Conservation (phyloP, 2,113 vertebrate species). For the Cephalopterus ornatus region DNA sequence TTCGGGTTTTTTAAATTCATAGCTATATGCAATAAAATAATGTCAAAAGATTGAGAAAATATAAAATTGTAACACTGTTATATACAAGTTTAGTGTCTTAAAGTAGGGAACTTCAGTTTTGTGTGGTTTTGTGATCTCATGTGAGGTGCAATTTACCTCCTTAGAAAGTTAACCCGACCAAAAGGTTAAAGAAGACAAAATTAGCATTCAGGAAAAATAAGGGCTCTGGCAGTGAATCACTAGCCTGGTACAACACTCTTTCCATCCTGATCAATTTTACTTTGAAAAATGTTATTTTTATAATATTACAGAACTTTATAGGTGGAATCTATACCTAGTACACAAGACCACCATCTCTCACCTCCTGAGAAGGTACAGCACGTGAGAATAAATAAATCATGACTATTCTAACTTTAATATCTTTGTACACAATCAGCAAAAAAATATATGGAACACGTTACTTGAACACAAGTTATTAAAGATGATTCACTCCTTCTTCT, state of each 20-base stretch:
- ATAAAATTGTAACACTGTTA: not conserved
- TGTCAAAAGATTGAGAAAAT: not conserved
- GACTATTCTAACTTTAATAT: not conserved
- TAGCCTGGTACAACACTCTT: fast-evolving
- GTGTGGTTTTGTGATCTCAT: not conserved
- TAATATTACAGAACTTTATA: not conserved
- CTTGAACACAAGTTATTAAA: not conserved
- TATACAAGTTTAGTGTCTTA: not conserved
- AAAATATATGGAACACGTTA: not conserved
- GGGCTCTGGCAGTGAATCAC: not conserved
- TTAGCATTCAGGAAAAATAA: not conserved
- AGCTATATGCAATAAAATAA: not conserved
- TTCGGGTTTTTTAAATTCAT: not conserved
- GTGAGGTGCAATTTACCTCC: not conserved
- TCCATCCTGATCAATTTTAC: not conserved
- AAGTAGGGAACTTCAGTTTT: not conserved
- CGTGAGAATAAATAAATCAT: not conserved
- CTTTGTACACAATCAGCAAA: not conserved
- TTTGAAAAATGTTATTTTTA: not conserved
- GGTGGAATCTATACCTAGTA: not conserved
- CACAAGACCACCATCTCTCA: not conserved
- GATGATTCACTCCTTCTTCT: not conserved
- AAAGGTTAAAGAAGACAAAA: not conserved
- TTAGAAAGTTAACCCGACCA: not conserved
- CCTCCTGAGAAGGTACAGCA: not conserved